These are phyloP conservation scores for Ornithorhynchus anatinus DNA, from an alignment of 2,113 vertebrate genomes.

Conservation along the genomic window DNA sequence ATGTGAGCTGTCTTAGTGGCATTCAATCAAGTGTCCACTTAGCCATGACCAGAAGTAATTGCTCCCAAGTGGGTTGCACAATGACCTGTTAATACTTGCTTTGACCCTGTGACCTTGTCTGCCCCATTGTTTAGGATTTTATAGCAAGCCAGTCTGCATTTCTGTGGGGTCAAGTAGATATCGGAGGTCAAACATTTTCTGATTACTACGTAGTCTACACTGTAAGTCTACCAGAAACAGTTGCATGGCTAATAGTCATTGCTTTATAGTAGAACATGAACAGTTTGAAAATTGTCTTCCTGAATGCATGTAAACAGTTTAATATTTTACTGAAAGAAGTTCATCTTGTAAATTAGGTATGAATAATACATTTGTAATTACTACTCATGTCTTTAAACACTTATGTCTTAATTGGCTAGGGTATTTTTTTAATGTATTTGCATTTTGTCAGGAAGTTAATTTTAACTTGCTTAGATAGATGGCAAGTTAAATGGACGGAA, in stretches of 20 bases:
- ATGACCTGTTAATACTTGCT: slow-evolving; percentile 98
- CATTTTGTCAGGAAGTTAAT: slow-evolving; percentile 71
- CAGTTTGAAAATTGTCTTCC: slow-evolving; percentile 69
- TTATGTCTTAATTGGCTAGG: slow-evolving; percentile 78
- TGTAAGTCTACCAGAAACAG: slow-evolving; percentile 58
- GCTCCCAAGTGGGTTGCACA: slow-evolving; percentile 98
- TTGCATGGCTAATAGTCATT: slow-evolving; percentile 57
- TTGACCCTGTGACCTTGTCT: slow-evolving; percentile 98
- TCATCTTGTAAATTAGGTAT: slow-evolving; percentile 82
- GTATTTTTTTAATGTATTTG: slow-evolving; percentile 70
- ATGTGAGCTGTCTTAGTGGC: slow-evolving; percentile 96
- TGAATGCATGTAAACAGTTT: slow-evolving; percentile 80
- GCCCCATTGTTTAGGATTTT: slow-evolving; percentile 93
- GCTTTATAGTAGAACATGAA: slow-evolving; percentile 55
- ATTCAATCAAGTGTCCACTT: slow-evolving; percentile 99
- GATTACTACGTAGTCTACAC: slow-evolving; percentile 67
- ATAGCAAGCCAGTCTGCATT: slow-evolving; percentile 84
- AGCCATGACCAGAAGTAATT: slow-evolving; percentile 99
- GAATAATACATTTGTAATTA: slow-evolving; percentile 83
- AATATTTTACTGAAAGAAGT: slow-evolving; percentile 81
- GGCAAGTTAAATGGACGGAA: slow-evolving; percentile 12
- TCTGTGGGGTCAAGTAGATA: slow-evolving; percentile 91
- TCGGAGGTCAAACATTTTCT: slow-evolving; percentile 82
- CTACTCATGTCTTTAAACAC: slow-evolving; percentile 77
- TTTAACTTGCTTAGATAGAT: slow-evolving; percentile 55